Evolutionary conservation across 2,888 invertebrate genomes (phyloP).

Genomic region (Morinoia aosen): DNA sequence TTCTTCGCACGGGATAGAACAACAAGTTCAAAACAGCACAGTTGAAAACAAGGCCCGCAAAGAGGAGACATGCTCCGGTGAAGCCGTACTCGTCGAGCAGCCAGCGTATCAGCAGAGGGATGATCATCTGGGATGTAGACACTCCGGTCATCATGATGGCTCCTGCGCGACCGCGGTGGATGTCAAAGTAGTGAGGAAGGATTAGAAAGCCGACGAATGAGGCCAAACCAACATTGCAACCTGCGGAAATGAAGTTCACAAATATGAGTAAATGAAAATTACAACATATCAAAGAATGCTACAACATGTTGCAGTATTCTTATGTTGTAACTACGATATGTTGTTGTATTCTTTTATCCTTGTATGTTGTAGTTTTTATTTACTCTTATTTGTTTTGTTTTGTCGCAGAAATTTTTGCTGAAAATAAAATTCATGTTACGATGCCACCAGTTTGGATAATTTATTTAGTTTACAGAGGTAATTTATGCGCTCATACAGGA

Average conservation of each 20-base stretch:
- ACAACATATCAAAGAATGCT: no score
- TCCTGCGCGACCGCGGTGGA: background rate
- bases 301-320: no score
- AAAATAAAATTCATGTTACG: no score
- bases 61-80: background rate
- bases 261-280: no score
- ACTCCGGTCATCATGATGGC: constrained; percentile 23
- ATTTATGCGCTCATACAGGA: no score
- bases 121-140: background rate
- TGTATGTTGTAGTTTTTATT: no score
- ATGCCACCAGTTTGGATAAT: no score
- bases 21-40: background rate
- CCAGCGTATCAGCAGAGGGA: constrained; percentile 17
- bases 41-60: constrained; percentile 15
- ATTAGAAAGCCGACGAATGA: background rate
- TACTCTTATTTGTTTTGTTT: no score
- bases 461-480: no score
- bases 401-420: no score
- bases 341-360: no score
- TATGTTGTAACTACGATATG: no score
- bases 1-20: background rate
- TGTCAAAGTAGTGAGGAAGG: background rate
- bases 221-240: background rate
- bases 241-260: background rate
- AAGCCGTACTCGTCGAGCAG: constrained; percentile 39